Base-by-base conservation (phyloP, 30 jellyfish, hydroid and myxozoan species). In the Chrysaora quinquecirrha region DNA sequence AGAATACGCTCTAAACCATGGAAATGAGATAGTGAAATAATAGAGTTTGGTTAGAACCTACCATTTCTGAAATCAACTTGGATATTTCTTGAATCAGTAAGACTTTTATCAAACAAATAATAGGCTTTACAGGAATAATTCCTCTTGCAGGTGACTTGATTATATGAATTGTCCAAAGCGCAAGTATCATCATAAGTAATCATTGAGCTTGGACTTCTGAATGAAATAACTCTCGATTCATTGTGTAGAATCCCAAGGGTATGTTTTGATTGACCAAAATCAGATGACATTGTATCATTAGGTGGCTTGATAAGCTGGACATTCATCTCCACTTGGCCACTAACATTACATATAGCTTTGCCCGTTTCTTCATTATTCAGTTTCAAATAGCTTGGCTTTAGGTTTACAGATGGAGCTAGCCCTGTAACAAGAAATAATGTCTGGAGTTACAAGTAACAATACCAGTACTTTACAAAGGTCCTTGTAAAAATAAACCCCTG, bases 311-410 rank as follows among this genome's bases (percentile, higher is more conserved):
- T 43, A 56, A 72, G 47, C 61, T 46, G 58, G 19, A 75, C 76
- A 30, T 24, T 34, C 92, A 82, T 52, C 22, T 73, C 85, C 21
- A 82, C 67, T 71, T 82, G 92, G 23, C 92, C 92, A 30, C 62
- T 34, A n/a, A 48, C 78, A 69, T 50, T 70, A 72, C 92, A 82
- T 19, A 18, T 52, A 23, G 54, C 43, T 14, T 19, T 31, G 16
- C 71, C 84, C 16, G 11, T 58, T 38, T 78, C 30, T 23, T 34
- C 64, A 47, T 64, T 46, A 3, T 31, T 64, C 38, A 78, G 29
- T 12, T 30, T 46, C 76, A 80, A 32, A 4, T 16, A 1, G 22
- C 38, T 25, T 28, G 69, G 62, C 27, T 34, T 50, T 6, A 50
- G 58, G 9, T 22, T 12, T 14, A 80, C 78, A 48, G 14, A 46